These are phyloP conservation scores for Aphaenogaster ashmeadi DNA, from an alignment of 1,140 invertebrate genomes.

Conservation along the genomic window DNA sequence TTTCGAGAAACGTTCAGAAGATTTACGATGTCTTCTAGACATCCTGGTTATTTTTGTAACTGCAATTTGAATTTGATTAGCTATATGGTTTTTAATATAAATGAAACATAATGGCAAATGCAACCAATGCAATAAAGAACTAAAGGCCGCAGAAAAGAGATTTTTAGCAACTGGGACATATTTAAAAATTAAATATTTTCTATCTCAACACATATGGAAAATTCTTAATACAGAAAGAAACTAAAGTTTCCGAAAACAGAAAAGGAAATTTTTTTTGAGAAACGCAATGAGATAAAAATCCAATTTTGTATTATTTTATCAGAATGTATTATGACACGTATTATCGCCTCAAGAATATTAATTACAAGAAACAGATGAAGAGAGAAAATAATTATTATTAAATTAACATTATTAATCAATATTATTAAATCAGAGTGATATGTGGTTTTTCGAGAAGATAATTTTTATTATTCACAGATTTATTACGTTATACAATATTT, in stretches of 20 bases:
- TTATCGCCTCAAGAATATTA: constrained; percentile 9
- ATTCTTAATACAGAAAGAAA: not conserved
- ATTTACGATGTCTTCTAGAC: not conserved
- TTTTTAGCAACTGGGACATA: not conserved
- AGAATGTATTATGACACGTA: not conserved
- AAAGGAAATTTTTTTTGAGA: not conserved
- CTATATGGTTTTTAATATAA: not conserved
- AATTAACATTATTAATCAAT: not conserved
- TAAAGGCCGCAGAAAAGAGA: not conserved
- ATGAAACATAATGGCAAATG: not conserved
- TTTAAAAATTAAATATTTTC: constrained; percentile 12
- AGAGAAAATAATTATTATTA: not conserved
- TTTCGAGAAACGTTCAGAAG: not conserved
- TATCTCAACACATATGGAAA: not conserved
- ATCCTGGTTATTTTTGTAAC: not conserved
- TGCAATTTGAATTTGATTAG: not conserved
- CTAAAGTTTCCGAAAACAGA: not conserved
- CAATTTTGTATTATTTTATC: not conserved
- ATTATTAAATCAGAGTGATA: not conserved
- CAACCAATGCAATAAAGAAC: not conserved
- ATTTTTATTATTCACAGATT: not conserved
- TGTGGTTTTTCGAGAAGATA: not conserved
- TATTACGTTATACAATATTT: not conserved
- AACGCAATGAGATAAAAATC: not conserved
- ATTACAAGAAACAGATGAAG: not conserved